Base-by-base conservation (phyloP, 2,113 vertebrate species). In the Ictidomys tridecemlineatus region DNA sequence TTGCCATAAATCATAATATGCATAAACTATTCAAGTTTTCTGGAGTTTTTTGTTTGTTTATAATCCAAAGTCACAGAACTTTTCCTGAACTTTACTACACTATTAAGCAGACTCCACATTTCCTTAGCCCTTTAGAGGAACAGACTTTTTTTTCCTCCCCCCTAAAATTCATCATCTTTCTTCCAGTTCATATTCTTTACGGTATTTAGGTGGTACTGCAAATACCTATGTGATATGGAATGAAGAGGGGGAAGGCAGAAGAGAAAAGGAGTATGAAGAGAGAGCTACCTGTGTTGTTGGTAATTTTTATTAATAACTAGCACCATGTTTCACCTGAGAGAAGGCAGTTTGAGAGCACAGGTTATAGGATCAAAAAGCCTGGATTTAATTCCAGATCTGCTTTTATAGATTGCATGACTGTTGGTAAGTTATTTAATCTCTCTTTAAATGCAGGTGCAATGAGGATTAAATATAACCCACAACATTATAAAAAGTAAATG, bases 1-100 rank as follows among this genome's bases (percentile, higher is more conserved):
- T 93, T 95, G 96, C 92, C 95, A 88, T 97, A 96, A 95, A 89
- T 86, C 89, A 84, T 89, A 95, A 91, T 80, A 65, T 48, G 74
- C 58, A 92, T 72, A 82, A 89, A 86, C 79, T 89, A 90, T 85
- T 90, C 45, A 37, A 72, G 84, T 87, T 95, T 91, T 89, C 84
- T 91, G 51, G 65, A n/a, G 17, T 9, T 77, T 86, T 95, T 85
- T 16, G 18, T 51, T 45, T 61, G 63, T 61, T 84, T 93, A 96
- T 18, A 91, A 53, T 51, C 61, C 78, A 91, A 70, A 93, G 67
- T 95, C 65, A 92, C 32, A 94, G 69, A 92, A 70, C 16, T 67
- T 73, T 65, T 89, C 89, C 72, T 96, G 8, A 65, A 93, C 53
- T 73, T 84, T 39, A 94, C 92, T 45, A 76, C 20, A 72, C 84